Evolutionary conservation across 1,140 invertebrate species (phyloP), one percentile per base, ranked within the genome.

Genomic region (Zaprionus nigranus): DNA sequence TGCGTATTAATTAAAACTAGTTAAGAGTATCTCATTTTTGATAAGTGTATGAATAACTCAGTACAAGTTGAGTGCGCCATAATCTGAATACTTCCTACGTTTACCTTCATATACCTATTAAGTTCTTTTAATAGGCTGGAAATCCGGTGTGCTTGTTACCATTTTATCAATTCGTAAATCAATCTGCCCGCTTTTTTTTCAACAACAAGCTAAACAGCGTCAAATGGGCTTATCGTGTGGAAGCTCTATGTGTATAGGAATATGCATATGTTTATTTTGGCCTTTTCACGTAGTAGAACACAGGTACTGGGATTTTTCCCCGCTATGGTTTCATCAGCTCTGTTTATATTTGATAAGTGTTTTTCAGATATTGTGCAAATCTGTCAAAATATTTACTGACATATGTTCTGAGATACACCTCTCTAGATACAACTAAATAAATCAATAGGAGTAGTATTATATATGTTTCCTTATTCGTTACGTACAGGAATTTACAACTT

Each of bases 161-260:
- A 63, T 58, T 70, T 63, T 58, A 58, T 59, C 30, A 22, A 40
- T 62, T 69, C 53, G 57, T 75, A 75, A 75, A 75, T 75, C 72
- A 70, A 70, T 53, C 53, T 59, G 51, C 12, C 30, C 20, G 38
- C 43, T 63, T 75, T 70, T 61, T 75, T 69, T 53, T 61, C 58
- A 57, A n/a, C 51, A 38, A 43, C 36, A 53, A 40, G 20, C 17
- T 26, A 56, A 61, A 3, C 38, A 61, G 57, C 70, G 56, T 24
- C 63, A 60, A 57, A 62, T 57, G 58, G 51, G 51, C 40, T 70
- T 75, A 75, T 70, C 72, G 22, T 38, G n/a, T 46, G n/a, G 7
- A 28, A 30, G 22, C 40, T 34, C 22, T 43, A 40, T 40, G 7
- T 15, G 7, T 46, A 49, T 46, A 63, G 22, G 24, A 30, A 22